Evolutionary conservation across 2,113 vertebrate genomes (phyloP).

Genomic region (Burhinus bistriatus): DNA sequence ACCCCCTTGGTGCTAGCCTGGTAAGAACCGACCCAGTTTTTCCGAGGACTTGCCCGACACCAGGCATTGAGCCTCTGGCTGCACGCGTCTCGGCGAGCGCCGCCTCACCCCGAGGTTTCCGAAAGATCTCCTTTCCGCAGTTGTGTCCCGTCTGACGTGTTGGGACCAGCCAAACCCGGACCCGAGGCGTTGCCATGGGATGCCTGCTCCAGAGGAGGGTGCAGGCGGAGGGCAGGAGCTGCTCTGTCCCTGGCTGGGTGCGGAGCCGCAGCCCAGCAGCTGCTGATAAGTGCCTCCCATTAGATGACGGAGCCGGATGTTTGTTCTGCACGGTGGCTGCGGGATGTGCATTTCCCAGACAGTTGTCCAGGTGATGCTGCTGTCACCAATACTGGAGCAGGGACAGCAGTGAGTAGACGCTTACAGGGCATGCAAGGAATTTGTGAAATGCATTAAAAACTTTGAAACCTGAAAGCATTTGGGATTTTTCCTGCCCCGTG

Average conservation of each 20-base stretch:
- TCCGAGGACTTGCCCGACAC: neutral
- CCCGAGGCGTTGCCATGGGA: accelerated
- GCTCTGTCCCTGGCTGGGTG: neutral
- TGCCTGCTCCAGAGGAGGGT: neutral
- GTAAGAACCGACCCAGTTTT: neutral
- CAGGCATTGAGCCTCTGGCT: accelerated
- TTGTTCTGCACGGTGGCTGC: neutral
- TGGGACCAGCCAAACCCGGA: neutral
- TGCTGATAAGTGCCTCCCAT: neutral
- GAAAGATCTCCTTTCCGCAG: neutral
- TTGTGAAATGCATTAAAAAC: conserved; percentile 36
- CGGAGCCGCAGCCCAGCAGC: neutral
- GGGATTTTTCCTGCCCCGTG: neutral
- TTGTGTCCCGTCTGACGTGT: accelerated
- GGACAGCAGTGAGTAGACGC: neutral
- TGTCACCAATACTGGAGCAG: neutral
- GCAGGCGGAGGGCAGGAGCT: neutral
- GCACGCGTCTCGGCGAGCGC: accelerated
- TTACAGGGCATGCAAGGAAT: neutral
- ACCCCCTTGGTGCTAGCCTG: neutral
- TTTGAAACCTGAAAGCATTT: neutral
- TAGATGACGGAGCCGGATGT: neutral
- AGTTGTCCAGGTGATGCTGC: conserved; percentile 38
- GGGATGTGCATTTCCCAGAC: neutral
- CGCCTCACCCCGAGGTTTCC: neutral